Percentiles rank a stretch among this genome's conserved stretches.
phyloP scores from a whole-genome alignment of 2,113 vertebrate species.

The Psilopogon haemacephalus region DNA sequence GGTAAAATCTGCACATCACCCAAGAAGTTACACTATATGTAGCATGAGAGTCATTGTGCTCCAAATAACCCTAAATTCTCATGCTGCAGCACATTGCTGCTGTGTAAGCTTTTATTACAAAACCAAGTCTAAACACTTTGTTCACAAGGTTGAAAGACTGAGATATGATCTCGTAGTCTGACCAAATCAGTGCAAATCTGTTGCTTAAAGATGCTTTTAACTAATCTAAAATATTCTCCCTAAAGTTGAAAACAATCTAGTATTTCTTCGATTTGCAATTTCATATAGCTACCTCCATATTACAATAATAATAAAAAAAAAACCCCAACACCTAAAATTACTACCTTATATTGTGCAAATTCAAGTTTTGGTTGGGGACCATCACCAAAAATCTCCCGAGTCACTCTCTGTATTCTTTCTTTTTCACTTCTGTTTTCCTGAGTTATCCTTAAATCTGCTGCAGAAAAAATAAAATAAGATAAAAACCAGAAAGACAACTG shows the following conservation, averaged over 20 bases:
- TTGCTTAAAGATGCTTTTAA: not conserved
- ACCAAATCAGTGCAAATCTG: not conserved
- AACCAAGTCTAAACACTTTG: not conserved
- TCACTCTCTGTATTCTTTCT: slow-evolving; percentile 76
- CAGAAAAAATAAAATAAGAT: not conserved
- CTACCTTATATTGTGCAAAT: slow-evolving; percentile 86
- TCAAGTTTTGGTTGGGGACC: slow-evolving; percentile 83
- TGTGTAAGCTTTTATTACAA: not conserved
- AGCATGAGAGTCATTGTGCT: not conserved
- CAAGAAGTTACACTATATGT: not conserved
- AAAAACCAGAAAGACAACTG: not conserved
- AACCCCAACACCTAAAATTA: too few species aligned
- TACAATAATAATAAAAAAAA: not conserved
- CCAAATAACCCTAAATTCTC: not conserved
- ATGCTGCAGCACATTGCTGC: not conserved
- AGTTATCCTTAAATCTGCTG: slow-evolving; percentile 78
- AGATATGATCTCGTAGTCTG: not conserved
- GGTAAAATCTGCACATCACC: not conserved
- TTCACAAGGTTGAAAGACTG: not conserved
- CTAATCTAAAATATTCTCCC: not conserved
- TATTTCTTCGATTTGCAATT: not conserved
- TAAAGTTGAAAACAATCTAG: not conserved
- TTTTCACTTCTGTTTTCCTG: slow-evolving; percentile 79
- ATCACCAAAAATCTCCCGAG: slow-evolving; percentile 81
- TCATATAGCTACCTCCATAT: not conserved